These are phyloP conservation scores for Hydrotaea cyrtoneurina DNA, from an alignment of 2,888 invertebrate species.

Conservation along the genomic window DNA sequence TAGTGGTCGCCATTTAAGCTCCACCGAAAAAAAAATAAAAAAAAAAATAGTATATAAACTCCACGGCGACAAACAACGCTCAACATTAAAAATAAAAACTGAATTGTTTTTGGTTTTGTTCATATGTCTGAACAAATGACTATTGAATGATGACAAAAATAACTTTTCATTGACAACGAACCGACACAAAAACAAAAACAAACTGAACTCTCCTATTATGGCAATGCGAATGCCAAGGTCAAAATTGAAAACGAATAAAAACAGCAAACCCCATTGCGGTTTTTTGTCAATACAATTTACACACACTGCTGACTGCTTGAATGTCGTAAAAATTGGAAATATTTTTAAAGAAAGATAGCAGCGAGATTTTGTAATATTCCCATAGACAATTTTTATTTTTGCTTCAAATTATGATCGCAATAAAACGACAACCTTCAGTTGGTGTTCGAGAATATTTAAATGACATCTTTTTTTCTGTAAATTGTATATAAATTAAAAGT, in stretches of 20 bases:
- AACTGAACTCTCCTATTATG: slow-evolving; percentile 65
- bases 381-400: too few relatives aligned
- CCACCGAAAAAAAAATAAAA: neutral
- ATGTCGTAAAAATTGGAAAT: neutral
- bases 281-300: neutral
- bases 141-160: slow-evolving; percentile 38
- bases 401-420: too few relatives aligned
- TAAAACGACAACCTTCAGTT: too few relatives aligned
- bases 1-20: slow-evolving; percentile 3
- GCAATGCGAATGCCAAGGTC: slow-evolving; percentile 63
- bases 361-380: too few relatives aligned
- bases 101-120: neutral
- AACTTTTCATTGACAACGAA: slow-evolving; percentile 26
- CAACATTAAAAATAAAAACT: neutral
- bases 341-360: neutral
- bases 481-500: too few relatives aligned
- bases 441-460: too few relatives aligned
- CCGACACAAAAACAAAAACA: too few relatives aligned
- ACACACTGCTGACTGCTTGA: neutral
- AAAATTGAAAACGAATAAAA: slow-evolving; percentile 23
- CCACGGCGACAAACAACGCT: slow-evolving; percentile 7
- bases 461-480: too few relatives aligned
- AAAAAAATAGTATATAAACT: neutral
- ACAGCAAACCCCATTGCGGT: neutral
- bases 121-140: slow-evolving; percentile 9